Evolutionary conservation across 2,797 vertebrate genomes (phyloP).

Genomic region (Zenarchopterus dispar): DNA sequence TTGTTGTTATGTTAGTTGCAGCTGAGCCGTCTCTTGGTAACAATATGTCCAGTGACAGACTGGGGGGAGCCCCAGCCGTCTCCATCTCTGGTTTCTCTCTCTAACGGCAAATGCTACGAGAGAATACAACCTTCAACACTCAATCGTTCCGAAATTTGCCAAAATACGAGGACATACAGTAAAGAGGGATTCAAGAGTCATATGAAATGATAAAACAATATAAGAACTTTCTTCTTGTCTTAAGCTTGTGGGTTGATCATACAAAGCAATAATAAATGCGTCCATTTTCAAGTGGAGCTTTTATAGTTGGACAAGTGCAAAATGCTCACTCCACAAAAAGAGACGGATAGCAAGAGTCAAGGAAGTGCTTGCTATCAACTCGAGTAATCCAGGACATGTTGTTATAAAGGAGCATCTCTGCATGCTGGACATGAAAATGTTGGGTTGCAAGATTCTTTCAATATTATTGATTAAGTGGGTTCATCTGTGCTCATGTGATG

Average conservation of each 20-base stretch:
- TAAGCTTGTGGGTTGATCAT: too few species aligned
- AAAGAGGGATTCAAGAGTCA: not conserved
- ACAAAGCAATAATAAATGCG: too few species aligned
- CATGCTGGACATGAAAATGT: too few species aligned
- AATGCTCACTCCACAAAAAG: too few species aligned
- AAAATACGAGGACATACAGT: not conserved
- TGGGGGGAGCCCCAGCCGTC: conserved; percentile 70
- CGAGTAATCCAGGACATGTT: too few species aligned
- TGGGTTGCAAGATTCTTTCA: too few species aligned
- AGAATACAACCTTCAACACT: conserved; percentile 14
- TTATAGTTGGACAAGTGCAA: not conserved
- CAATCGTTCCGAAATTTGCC: not conserved
- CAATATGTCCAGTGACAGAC: conserved; percentile 34
- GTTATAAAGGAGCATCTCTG: too few species aligned
- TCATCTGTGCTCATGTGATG: too few species aligned
- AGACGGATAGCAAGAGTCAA: too few species aligned
- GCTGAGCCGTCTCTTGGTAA: conserved; percentile 37
- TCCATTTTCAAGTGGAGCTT: not conserved
- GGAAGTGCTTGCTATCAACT: too few species aligned
- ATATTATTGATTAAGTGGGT: too few species aligned
- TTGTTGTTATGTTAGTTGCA: conserved; percentile 14
- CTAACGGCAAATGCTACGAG: conserved; percentile 53
- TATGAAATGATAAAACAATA: not conserved
- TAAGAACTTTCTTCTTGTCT: not conserved
- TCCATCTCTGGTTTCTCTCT: conserved; percentile 60